Evolutionary conservation across 2,888 invertebrate genomes (phyloP).

Genomic region (Xylota segnis): DNA sequence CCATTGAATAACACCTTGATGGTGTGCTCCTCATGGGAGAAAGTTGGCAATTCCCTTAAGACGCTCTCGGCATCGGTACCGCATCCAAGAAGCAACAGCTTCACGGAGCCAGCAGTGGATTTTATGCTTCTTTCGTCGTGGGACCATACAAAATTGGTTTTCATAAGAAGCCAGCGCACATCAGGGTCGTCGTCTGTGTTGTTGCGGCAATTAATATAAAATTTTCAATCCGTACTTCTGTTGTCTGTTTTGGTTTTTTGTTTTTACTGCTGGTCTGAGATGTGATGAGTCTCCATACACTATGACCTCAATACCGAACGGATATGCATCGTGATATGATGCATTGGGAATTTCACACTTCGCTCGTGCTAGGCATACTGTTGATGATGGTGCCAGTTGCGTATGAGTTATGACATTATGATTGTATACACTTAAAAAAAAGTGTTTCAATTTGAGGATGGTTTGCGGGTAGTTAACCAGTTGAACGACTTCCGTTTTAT

Average conservation of each 20-base stretch:
- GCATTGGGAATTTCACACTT: constrained; percentile 46
- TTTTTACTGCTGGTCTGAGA: not conserved
- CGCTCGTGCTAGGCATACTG: not conserved
- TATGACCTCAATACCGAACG: constrained; percentile 49
- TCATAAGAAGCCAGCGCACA: not conserved
- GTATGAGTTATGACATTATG: constrained; percentile 52
- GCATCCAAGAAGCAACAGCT: constrained; percentile 21
- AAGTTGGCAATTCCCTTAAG: constrained; percentile 42
- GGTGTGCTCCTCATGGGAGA: constrained; percentile 37
- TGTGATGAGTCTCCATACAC: constrained; percentile 26
- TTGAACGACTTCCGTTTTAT: constrained; percentile 35
- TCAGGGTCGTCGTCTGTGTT: not conserved
- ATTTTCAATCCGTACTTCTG: constrained; percentile 6
- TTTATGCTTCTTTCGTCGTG: not conserved
- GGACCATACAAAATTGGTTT: not conserved
- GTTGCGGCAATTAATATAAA: not conserved
- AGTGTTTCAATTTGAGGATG: constrained; percentile 14
- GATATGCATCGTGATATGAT: constrained; percentile 42
- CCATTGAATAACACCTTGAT: constrained; percentile 32
- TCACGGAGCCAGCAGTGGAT: not conserved
- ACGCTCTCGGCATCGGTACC: not conserved
- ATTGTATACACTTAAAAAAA: constrained; percentile 13
- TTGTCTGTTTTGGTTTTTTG: not conserved
- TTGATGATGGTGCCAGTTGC: not conserved
- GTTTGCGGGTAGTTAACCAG: constrained; percentile 17